These are phyloP conservation scores for Oxygymnocypris stewartii DNA, from an alignment of 2,113 vertebrate species.

Conservation along the genomic window DNA sequence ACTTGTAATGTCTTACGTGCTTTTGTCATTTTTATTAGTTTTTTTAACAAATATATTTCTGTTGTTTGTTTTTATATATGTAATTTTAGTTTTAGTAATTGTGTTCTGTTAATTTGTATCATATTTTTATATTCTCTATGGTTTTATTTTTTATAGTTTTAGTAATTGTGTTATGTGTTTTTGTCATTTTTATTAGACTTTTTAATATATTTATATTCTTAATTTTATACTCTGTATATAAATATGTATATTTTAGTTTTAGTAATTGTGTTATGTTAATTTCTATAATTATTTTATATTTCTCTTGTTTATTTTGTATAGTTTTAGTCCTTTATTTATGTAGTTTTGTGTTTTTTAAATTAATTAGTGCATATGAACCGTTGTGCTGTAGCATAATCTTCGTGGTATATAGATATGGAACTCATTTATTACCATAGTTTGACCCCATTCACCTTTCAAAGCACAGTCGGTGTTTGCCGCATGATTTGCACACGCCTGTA, in stretches of 20 bases:
- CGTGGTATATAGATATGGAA: neutral
- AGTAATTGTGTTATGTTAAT: no score
- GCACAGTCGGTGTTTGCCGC: neutral
- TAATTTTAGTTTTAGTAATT: neutral
- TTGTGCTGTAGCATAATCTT: neutral
- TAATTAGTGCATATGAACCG: neutral
- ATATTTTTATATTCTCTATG: neutral
- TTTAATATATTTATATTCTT: no score
- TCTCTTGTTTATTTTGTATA: neutral
- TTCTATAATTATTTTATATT: no score
- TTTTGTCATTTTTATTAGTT: no score
- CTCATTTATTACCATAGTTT: neutral
- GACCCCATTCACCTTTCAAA: neutral
- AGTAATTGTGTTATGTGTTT: no score
- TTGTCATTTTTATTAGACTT: no score
- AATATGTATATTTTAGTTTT: no score
- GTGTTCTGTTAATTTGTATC: neutral
- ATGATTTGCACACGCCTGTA: neutral
- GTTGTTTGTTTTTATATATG: no score
- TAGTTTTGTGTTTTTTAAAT: neutral
- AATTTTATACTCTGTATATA: no score
- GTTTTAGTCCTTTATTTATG: neutral
- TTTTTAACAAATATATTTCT: no score
- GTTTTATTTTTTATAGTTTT: neutral
- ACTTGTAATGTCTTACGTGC: no score